These are phyloP conservation scores for Tarsius wallacei DNA, from an alignment of 2,797 vertebrate species.

Conservation along the genomic window DNA sequence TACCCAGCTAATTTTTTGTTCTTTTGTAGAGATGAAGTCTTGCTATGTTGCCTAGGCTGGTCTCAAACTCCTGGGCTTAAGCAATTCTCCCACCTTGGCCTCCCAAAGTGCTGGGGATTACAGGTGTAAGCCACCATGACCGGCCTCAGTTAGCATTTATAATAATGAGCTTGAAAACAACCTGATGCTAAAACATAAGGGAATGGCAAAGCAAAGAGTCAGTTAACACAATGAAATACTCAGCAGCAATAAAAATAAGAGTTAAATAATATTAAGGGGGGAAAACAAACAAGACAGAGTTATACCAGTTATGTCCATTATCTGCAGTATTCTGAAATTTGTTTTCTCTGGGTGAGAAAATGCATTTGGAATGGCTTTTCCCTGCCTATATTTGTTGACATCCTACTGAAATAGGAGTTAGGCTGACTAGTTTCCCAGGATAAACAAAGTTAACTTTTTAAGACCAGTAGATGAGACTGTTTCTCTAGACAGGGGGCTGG, in stretches of 20 bases:
- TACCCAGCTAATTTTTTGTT: too few species aligned
- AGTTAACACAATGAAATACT: not conserved
- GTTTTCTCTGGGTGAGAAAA: not conserved
- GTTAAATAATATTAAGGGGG: not conserved
- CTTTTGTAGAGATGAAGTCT: too few species aligned
- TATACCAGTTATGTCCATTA: not conserved
- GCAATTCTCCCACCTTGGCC: too few species aligned
- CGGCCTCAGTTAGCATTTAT: not conserved
- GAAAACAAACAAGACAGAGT: not conserved
- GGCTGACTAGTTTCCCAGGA: too few species aligned
- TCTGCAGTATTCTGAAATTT: not conserved
- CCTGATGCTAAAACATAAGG: not conserved
- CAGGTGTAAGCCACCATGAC: too few species aligned
- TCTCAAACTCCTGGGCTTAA: too few species aligned
- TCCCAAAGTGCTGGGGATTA: too few species aligned
- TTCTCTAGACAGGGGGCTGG: too few species aligned
- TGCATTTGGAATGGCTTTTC: not conserved
- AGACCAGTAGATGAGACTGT: too few species aligned
- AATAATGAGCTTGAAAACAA: slow-evolving; percentile 24
- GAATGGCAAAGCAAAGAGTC: not conserved
- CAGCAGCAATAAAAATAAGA: slow-evolving; percentile 33
- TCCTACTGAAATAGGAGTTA: not conserved
- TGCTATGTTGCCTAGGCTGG: too few species aligned
- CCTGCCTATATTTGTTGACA: not conserved
- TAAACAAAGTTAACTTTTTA: too few species aligned